Conservation (phyloP, 2,113 vertebrate genomes). For the Chunga burmeisteri region DNA sequence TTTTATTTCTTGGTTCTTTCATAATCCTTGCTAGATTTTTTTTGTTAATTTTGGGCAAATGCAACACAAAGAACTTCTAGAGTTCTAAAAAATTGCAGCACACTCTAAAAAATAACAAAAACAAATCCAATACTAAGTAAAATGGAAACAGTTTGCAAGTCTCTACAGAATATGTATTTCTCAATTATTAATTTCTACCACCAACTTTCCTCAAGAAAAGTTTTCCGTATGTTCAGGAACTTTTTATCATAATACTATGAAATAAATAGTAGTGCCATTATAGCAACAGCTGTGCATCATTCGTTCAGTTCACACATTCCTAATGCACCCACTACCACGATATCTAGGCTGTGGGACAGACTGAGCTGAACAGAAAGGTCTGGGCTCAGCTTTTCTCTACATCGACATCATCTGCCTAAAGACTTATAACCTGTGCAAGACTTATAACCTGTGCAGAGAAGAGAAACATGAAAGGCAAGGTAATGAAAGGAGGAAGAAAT, state of each 20-base stretch:
- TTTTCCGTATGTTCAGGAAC: not conserved
- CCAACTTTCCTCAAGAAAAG: not conserved
- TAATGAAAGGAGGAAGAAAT: slow-evolving; percentile 14
- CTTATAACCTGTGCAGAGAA: not conserved
- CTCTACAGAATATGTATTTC: not conserved
- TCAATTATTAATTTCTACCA: not conserved
- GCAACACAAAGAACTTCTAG: not conserved
- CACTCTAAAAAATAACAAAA: not conserved
- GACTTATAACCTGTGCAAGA: not conserved
- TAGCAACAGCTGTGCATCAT: not conserved
- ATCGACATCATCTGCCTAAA: not conserved
- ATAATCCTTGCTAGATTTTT: not conserved
- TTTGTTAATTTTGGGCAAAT: not conserved
- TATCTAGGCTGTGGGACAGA: not conserved
- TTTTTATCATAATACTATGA: not conserved
- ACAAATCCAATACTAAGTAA: not conserved
- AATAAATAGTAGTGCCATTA: not conserved
- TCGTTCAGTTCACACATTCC: not conserved
- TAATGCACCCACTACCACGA: not conserved
- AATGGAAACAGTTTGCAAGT: not conserved
- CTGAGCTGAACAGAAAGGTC: not conserved
- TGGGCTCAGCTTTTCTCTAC: not conserved
- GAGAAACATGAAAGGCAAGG: not conserved
- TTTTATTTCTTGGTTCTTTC: not conserved
- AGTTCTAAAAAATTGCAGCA: not conserved